Evolutionary conservation across 2,888 invertebrate species (phyloP).

Genomic region (Bellardia bayeri): DNA sequence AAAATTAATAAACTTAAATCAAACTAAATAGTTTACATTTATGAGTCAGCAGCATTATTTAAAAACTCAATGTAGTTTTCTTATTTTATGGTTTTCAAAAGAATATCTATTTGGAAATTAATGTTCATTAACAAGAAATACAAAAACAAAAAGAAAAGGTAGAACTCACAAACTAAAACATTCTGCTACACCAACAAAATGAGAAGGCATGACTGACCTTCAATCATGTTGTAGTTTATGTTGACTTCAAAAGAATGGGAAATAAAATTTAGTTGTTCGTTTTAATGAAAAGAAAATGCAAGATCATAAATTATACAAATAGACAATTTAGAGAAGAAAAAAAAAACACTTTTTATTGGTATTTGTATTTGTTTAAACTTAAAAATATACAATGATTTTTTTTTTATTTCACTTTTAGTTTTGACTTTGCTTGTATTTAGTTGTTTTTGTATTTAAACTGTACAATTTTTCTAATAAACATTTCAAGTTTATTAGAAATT

Average conservation of each 20-base stretch:
- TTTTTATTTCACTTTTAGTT: background rate
- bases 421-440: background rate
- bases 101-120: background rate
- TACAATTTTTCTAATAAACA: background rate
- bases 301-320: conserved; percentile 28
- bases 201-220: conserved; percentile 18
- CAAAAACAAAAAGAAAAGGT: background rate
- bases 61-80: background rate
- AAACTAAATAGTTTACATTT: background rate
- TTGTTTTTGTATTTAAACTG: background rate
- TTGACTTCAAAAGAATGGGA: conserved; percentile 13
- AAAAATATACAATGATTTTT: background rate
- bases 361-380: conserved; percentile 6
- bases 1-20: background rate
- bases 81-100: background rate
- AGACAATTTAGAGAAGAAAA: background rate
- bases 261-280: conserved; percentile 5
- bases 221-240: conserved; percentile 11
- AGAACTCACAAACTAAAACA: background rate
- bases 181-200: background rate
- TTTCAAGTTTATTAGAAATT: background rate
- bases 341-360: background rate
- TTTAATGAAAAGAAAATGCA: background rate
- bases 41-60: background rate
- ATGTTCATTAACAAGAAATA: background rate